phyloP scores from a whole-genome alignment of 64 coral and sea anemone species.

The Hydrozoanthus tunicans region DNA sequence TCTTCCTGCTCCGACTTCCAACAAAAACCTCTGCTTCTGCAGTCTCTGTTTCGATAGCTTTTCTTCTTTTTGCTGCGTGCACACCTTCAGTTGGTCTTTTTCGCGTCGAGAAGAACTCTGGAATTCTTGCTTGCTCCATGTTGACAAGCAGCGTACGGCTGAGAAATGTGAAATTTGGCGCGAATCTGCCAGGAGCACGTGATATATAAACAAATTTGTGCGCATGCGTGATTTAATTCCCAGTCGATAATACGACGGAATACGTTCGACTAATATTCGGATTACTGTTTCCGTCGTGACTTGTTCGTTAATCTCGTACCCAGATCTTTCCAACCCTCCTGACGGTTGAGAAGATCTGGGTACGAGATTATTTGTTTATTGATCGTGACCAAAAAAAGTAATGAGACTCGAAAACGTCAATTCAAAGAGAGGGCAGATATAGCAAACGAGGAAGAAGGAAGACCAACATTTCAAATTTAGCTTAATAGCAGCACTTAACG shows the following conservation, averaged over 20 bases:
- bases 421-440: background rate
- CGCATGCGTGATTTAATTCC: slow-evolving; percentile 25
- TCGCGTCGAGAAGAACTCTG: slow-evolving; percentile 73
- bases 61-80: slow-evolving; percentile 91
- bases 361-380: too few relatives aligned
- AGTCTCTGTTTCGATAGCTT: slow-evolving; percentile 61
- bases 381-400: background rate
- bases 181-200: slow-evolving; percentile 61
- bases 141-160: background rate
- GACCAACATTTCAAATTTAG: too few relatives aligned
- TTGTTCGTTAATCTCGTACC: too few relatives aligned
- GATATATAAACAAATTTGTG: slow-evolving; percentile 45
- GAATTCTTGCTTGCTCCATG: slow-evolving; percentile 84
- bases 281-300: too few relatives aligned
- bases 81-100: slow-evolving; percentile 80
- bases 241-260: slow-evolving; percentile 33
- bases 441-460: background rate
- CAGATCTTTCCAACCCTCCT: too few relatives aligned
- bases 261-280: background rate
- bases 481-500: background rate
- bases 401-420: background rate
- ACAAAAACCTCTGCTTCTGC: background rate
- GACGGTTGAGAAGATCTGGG: too few relatives aligned
- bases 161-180: slow-evolving; percentile 75
- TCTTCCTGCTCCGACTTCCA: slow-evolving; percentile 19